Evolutionary conservation across 2,797 vertebrate genomes (phyloP), one percentile per base, ranked within the genome.

Genomic region (Clamator glandarius): DNA sequence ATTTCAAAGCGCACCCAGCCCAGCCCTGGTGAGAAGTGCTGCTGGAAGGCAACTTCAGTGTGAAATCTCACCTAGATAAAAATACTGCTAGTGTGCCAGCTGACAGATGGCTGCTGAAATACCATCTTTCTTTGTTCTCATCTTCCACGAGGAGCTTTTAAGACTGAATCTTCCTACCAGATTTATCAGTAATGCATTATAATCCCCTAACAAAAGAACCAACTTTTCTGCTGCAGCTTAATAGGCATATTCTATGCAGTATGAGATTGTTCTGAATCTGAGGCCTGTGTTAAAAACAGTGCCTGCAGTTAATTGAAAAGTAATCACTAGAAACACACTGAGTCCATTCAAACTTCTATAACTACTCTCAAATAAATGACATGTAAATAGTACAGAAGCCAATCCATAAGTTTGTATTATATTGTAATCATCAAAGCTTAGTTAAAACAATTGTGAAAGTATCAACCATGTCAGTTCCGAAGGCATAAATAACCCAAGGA

Each of bases 11-110:
- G 70, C 72, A 92, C 85, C 86, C 61, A 75, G 77, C 55, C 7
- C 84, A 94, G 83, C 67, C 48, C 41, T 96, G 70, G 67, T 91
- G 94, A 90, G 88, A 93, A 95, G 58, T 62, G 59, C 69, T 77
- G 63, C 66, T 90, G 94, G 89, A 87, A 95, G 66, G 57, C 90
- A 88, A 21, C 63, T 89, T 87, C 12, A 5, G 90, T 94, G 92
- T 94, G 93, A 96, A 95, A 89, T 93, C 93, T 96, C 96, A 95
- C 95, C 95, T 95, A 93, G 94, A 77, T 90, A 93, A 84, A 96
- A 93, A 92, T 79, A 86, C 79, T 66, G 64, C 76, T 96, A 91
- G 89, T 85, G 74, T 2, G 86, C 91, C 93, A 96, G 62, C 86
- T 90, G 93, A 90, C 92, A 95, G 95, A 95, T 96, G 91, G 94